These are phyloP conservation scores for Dyspetes luteomarginatus DNA, from an alignment of 2,888 invertebrate species.

Conservation along the genomic window DNA sequence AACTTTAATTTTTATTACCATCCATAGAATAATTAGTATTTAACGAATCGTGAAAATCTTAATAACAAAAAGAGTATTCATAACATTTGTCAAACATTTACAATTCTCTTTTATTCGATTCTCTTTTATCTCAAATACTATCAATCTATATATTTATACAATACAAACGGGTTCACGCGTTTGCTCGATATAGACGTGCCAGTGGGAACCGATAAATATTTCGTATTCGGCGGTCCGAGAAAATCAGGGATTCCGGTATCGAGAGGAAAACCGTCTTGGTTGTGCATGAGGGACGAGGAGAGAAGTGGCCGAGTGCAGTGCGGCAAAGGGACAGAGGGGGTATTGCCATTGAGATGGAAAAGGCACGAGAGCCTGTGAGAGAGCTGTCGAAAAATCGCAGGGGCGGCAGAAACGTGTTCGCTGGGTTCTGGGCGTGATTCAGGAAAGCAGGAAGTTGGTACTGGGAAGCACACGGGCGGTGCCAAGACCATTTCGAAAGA, in stretches of 20 bases:
- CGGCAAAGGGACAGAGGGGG: background rate
- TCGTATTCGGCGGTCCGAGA: slow-evolving; percentile 57
- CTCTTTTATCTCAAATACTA: background rate
- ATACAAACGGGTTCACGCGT: slow-evolving; percentile 2
- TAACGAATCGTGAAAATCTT: no score
- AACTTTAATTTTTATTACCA: no score
- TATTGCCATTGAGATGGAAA: slow-evolving; percentile 47
- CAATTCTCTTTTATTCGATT: background rate
- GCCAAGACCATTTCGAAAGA: slow-evolving; percentile 79
- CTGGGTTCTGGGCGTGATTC: slow-evolving; percentile 66
- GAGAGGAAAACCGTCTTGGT: slow-evolving; percentile 12
- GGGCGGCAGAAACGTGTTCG: slow-evolving; percentile 66
- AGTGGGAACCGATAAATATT: slow-evolving; percentile 53
- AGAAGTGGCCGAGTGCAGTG: background rate
- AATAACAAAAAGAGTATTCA: no score
- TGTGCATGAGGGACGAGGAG: background rate
- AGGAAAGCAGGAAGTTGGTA: slow-evolving; percentile 67
- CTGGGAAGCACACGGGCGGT: slow-evolving; percentile 71
- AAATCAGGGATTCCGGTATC: slow-evolving; percentile 61
- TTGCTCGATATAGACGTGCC: slow-evolving; percentile 6
- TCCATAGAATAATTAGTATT: no score
- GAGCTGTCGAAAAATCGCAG: slow-evolving; percentile 66
- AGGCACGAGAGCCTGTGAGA: slow-evolving; percentile 21
- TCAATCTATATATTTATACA: background rate
- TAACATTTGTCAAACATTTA: slow-evolving; percentile 16